Conservation (phyloP, 2,113 vertebrate genomes). For the Hypocryptadius cinnamomeus region DNA sequence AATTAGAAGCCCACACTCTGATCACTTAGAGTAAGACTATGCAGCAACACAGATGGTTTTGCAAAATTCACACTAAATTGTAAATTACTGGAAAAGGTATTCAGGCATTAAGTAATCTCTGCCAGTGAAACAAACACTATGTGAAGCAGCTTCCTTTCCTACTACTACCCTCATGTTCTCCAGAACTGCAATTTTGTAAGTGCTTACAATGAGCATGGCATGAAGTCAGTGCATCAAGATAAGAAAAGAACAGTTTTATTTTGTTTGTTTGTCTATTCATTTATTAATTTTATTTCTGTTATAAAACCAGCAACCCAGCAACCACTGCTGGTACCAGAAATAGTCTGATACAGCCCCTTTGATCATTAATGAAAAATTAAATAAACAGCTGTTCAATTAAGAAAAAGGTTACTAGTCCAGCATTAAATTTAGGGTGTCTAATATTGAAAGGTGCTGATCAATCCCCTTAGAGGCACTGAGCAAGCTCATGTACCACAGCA, state of each 20-base stretch:
- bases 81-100: background rate
- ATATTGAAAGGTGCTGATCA: background rate
- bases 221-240: background rate
- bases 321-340: background rate
- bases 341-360: background rate
- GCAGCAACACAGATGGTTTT: background rate
- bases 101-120: background rate
- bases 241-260: background rate
- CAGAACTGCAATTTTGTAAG: background rate
- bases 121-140: background rate
- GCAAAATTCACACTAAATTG: background rate
- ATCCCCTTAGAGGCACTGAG: background rate
- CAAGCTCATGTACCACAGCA: background rate
- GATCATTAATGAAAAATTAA: background rate
- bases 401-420: background rate
- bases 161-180: background rate
- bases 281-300: background rate
- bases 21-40: background rate
- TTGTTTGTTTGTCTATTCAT: background rate
- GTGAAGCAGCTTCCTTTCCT: background rate
- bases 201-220: background rate
- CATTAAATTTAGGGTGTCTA: background rate
- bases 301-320: background rate
- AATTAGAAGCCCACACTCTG: background rate
- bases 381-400: background rate